Base-by-base conservation (phyloP, 2,113 vertebrate species). In the Corythornis cristatus region DNA sequence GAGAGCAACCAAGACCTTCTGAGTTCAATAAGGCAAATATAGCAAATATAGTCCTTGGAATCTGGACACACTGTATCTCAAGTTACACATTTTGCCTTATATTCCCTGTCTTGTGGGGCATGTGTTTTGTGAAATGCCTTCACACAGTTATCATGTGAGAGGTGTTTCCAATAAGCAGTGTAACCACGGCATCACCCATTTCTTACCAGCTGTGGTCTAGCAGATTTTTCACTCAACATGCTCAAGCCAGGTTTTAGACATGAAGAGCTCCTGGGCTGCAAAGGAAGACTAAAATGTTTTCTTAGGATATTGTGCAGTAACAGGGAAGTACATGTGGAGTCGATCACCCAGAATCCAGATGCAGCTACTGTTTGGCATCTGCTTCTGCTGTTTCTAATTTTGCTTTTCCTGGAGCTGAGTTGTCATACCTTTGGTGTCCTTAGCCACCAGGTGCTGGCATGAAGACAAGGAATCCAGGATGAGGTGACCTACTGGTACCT, bases 291-390 rank as follows among this genome's bases (percentile, higher is more conserved):
- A 19, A 73, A 90, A 86, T 37, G 3, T 72, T 94, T 91, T 23
- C 68, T 83, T 54, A 54, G 37, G 35, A 45, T 85, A 60, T 77
- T 82, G 51, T 72, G n/a, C 78, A 77, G 67, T 33, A 86, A 66
- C 46, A 58, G 54, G 51, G 81, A 91, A 96, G 93, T 95, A 96
- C 95, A 96, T 91, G 83, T 96, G 96, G 95, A 96, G 66, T 86
- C 21, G 15, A 96, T 97, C 94, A 95, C 84, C 46, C 74, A 48
- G 88, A 94, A 92, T 89, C 89, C 95, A 96, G 92, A 93, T 89
- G 91, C 75, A 90, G 96, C 96, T 97, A 96, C 97, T 95, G 95
- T 96, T 97, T 94, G 86, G 92, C 94, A 93, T 91, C 82, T 92
- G 85, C 65, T 83, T 88, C 85, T 94, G 37, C 86, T 95, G 88